A percentile compares a stretch with the other conserved stretches of the same genome.
Evolutionary conservation across 2,797 vertebrate genomes (phyloP).

Genomic region (Lepilemur septentrionalis): DNA sequence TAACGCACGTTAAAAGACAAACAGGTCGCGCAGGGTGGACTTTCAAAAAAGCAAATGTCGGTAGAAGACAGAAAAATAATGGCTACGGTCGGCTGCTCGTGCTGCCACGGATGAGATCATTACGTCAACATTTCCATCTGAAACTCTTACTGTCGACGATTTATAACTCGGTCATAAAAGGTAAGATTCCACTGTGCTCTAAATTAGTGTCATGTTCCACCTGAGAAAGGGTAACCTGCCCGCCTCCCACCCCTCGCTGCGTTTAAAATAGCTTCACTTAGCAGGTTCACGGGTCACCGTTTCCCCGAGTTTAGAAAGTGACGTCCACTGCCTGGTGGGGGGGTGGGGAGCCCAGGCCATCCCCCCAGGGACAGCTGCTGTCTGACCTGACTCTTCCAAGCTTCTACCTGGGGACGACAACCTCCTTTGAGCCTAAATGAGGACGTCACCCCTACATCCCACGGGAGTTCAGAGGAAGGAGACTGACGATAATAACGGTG

Average conservation of each 20-base stretch:
- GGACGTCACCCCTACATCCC: no score
- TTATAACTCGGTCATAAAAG: constrained; percentile 17
- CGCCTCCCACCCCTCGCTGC: not conserved
- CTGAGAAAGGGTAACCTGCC: not conserved
- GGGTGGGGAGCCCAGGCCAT: not conserved
- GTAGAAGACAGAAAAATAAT: constrained; percentile 40
- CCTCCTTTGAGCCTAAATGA: no score
- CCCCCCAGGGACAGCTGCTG: not conserved
- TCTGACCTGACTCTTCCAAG: not conserved
- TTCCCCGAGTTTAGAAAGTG: not conserved
- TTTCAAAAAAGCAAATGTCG: constrained; percentile 54
- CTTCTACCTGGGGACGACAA: accelerated
- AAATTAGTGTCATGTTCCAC: not conserved
- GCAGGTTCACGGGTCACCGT: not conserved
- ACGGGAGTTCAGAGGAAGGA: no score
- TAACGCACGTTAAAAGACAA: constrained; percentile 69
- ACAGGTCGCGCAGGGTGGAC: constrained; percentile 59
- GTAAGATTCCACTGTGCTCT: not conserved
- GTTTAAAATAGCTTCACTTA: not conserved
- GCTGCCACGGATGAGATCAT: not conserved
- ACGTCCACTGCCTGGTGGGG: not conserved
- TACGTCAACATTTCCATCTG: not conserved
- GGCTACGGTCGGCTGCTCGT: not conserved
- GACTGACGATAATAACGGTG: no score
- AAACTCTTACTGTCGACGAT: constrained; percentile 32